phyloP scores from a whole-genome alignment of 2,797 vertebrate genomes.

The Strix occidentalis region DNA sequence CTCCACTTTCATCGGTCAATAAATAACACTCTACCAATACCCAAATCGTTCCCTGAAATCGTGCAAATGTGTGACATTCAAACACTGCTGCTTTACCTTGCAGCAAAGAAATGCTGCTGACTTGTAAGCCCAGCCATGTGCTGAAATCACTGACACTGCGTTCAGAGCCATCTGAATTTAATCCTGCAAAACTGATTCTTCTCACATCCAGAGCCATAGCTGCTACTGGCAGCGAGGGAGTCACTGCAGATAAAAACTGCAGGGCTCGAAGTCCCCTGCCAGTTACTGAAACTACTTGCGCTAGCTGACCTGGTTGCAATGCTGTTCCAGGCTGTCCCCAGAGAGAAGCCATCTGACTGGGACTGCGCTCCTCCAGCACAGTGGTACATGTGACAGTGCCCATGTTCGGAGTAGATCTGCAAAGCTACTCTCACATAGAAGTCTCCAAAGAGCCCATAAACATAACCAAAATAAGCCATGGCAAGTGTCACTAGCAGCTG shows the following conservation, averaged over 20 bases:
- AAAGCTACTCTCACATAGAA: not conserved
- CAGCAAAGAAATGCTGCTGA: not conserved
- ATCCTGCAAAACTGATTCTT: not conserved
- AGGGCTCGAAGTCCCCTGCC: not conserved
- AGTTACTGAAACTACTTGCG: fast-evolving
- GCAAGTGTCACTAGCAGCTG: not conserved
- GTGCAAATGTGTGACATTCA: not conserved
- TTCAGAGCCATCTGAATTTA: not conserved
- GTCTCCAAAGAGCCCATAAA: not conserved
- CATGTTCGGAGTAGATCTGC: not conserved
- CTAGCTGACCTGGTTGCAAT: not conserved
- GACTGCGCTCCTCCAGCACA: fast-evolving
- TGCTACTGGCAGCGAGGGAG: not conserved
- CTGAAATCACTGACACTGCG: not conserved
- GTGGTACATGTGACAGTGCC: fast-evolving
- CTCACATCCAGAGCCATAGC: not conserved
- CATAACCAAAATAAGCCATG: not conserved
- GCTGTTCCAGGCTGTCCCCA: not conserved
- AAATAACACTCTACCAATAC: not conserved
- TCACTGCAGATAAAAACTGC: not conserved
- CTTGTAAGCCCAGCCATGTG: not conserved
- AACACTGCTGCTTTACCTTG: not conserved
- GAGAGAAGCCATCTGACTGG: not conserved
- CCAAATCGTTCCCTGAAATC: not conserved
- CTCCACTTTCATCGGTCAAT: not conserved